Evolutionary conservation across 2,888 invertebrate genomes (phyloP), one percentile per base, ranked within the genome.

Genomic region (Syrista parreyssii): DNA sequence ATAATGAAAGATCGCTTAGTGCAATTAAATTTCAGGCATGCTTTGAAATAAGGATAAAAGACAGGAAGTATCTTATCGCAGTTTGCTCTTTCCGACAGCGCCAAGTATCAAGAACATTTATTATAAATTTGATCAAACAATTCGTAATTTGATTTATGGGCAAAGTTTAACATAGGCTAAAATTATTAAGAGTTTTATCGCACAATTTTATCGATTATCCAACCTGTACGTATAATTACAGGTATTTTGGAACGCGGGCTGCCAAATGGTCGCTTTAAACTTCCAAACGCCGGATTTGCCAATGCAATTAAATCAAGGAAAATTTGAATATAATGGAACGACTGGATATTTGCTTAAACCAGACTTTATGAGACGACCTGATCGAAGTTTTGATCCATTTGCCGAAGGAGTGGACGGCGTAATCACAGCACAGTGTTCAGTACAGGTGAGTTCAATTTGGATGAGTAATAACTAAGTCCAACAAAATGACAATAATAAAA

Each of bases 211-310:
- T 55, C 9, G 23, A 55, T 9, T 9, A 55, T 23, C 23, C 55
- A 55, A 55, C 84, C 34, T 76, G 31, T 11, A 23, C 35, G 86
- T 23, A 23, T 55, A 55, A 9, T 55, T 55, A 9, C 23, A 95
- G 94, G 94, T 95, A 75, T 96, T 95, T 89, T 95, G 95, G 95
- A 95, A 95, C 90, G 95, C 95, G 73, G 95, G 95, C 55, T 95
- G 95, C 88, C 95, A 95, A 88, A 92, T 92, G 95, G 95, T 95
- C n/a, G 94, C 95, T 11, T 91, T 96, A 35, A 96, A 95, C 90
- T 96, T 95, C 87, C 95, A 95, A 91, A 95, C 95, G 2, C 92
- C 91, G 1, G 95, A 95, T 88, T 91, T 95, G 82, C 94, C 95
- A 75, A 95, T 95, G 94, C 95, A 96, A 89, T 91, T 95, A 55